Percentiles rank a stretch among this genome's conserved stretches.
phyloP scores from a whole-genome alignment of 2,797 vertebrate species.

The Heteromormyrus szaboi region DNA sequence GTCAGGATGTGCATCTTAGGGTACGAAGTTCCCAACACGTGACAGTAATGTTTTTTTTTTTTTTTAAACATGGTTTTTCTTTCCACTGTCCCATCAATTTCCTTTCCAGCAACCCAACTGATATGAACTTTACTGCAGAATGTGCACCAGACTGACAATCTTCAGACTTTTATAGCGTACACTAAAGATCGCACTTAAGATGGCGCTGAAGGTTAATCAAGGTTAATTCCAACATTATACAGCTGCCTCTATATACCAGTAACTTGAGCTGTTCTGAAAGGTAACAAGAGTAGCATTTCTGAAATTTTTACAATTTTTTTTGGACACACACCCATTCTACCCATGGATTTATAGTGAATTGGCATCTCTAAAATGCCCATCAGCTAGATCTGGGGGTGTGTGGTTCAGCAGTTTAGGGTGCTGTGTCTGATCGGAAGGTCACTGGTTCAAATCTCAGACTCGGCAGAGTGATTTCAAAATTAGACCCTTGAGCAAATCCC shows the following conservation, averaged over 20 bases:
- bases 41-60: not conserved
- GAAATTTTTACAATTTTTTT: not conserved
- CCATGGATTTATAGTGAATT: not conserved
- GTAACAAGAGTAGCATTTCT: not conserved
- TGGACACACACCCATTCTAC: not conserved
- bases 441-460: not conserved
- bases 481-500: not conserved
- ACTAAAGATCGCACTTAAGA: conserved; percentile 27
- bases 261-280: not conserved
- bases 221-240: conserved; percentile 25
- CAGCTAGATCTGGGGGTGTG: not conserved
- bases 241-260: not conserved
- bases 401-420: not conserved
- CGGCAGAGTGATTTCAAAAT: not conserved
- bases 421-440: not conserved
- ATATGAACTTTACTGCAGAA: conserved; percentile 29
- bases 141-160: conserved; percentile 31
- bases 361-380: not conserved
- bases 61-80: not conserved
- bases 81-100: not conserved
- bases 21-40: not conserved
- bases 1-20: not conserved
- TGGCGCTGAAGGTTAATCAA: conserved; percentile 31
- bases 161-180: conserved; percentile 23
- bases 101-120: not conserved